Base-by-base conservation (phyloP, 2,888 invertebrate genomes). In the Meteorus cinctellus region DNA sequence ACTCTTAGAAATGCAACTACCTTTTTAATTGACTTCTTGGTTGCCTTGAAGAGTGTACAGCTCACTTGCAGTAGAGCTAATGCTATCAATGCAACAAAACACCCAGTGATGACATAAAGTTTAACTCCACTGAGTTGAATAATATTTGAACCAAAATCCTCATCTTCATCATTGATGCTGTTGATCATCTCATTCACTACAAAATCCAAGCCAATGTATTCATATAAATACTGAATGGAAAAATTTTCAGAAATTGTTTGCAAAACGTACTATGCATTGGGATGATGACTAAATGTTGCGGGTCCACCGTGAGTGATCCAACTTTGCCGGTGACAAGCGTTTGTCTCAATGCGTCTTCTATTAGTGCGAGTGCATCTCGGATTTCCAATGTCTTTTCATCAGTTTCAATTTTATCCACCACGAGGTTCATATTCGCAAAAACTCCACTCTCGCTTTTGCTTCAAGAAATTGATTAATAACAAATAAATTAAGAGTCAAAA, bases 51-150 rank as follows among this genome's bases (percentile, higher is more conserved):
- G 66, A 97, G 92, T 1, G 96, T 97, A 87, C 96, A 96, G 70
- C 91, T 93, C 0, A 96, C 97, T 90, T 97, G 97, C 66, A 97
- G 91, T 14, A 97, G 84, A 0, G 96, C 96, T 59, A 97, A 92
- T 27, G 96, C 90, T 45, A 97, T 91, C 62, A 97, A 90, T 0
- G 96, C 96, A 0, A 92, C 94, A 75, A 97, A 94, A 82, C 96
- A 95, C 8, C 95, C 97, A 77, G 96, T 91, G 60, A 97, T 96
- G 78, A 96, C 94, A 91, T 96, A 96, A 77, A 96, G 90, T 85
- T 96, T 95, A 19, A 94, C 93, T 84, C 93, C 93, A 0, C 95
- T 93, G 65, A 94, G 90, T 92, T 95, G 91, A 92, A 95, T 80
- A 59, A 86, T 73, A 70, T 79, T 80, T 76, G 80, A 77, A 69